phyloP scores from a whole-genome alignment of 2,888 invertebrate species.

The Ethmia dodecea region DNA sequence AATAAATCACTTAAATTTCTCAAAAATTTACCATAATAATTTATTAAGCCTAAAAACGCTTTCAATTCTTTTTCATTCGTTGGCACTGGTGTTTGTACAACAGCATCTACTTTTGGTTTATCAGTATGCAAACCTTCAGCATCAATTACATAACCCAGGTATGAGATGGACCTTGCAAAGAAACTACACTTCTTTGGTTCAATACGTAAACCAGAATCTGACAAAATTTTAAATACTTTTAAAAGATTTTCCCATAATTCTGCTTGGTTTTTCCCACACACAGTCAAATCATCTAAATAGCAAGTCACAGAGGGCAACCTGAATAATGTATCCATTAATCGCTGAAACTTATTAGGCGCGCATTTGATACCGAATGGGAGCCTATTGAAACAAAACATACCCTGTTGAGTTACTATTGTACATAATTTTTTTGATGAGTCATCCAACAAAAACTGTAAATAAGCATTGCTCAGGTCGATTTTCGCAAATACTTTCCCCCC shows the following conservation, averaged over 20 bases:
- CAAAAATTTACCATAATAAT: slow-evolving; percentile 19
- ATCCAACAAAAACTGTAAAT: not conserved
- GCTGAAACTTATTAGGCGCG: not conserved
- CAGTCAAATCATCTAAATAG: not conserved
- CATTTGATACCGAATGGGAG: slow-evolving; percentile 5
- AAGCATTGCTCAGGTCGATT: not conserved
- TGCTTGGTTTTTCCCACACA: not conserved
- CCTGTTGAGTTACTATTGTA: slow-evolving; percentile 3
- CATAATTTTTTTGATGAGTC: slow-evolving; percentile 3
- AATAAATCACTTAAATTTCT: slow-evolving; percentile 15
- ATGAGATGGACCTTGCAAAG: not conserved
- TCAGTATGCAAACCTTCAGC: not conserved
- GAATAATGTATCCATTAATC: not conserved
- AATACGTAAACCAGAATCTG: not conserved
- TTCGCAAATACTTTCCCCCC: not conserved
- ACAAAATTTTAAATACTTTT: not conserved
- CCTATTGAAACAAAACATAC: slow-evolving; percentile 6
- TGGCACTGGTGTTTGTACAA: not conserved
- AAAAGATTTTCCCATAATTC: not conserved
- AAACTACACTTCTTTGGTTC: not conserved
- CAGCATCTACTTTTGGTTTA: not conserved
- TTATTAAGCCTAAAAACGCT: slow-evolving; percentile 19
- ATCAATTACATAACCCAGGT: not conserved
- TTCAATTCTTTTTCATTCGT: slow-evolving; percentile 14
- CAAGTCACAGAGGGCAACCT: not conserved